Conservation (phyloP, 2,797 vertebrate species). For the Nothura maculosa region DNA sequence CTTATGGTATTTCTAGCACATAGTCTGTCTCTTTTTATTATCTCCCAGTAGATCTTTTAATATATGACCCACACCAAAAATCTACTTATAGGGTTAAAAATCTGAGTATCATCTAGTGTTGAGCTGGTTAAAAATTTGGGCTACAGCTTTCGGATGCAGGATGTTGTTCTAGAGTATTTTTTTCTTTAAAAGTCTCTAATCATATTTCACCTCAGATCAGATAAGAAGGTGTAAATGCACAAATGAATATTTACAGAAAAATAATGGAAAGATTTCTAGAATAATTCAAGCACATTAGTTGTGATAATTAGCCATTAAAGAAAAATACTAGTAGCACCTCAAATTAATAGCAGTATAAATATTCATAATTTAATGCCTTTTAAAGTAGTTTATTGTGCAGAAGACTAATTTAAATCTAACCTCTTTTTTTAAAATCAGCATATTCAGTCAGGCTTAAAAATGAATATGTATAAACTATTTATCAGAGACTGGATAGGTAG, state of each 20-base stretch:
- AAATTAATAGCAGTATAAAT: constrained; percentile 30
- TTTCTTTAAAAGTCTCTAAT: constrained; percentile 25
- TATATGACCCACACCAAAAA: constrained; percentile 17
- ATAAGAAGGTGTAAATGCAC: constrained; percentile 1
- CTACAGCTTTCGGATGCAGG: neutral
- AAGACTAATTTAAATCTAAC: constrained; percentile 44
- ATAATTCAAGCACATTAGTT: constrained; percentile 46
- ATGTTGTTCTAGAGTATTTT: neutral
- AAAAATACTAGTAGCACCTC: constrained; percentile 31
- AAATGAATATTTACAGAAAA: constrained; percentile 59
- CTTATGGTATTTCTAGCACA: constrained; percentile 44
- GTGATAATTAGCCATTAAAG: constrained; percentile 57
- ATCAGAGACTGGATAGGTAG: neutral
- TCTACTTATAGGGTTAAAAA: constrained; percentile 45
- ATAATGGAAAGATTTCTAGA: constrained; percentile 40
- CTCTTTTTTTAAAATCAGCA: constrained; percentile 20
- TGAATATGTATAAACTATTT: constrained; percentile 5
- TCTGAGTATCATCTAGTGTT: neutral
- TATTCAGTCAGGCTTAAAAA: constrained; percentile 45
- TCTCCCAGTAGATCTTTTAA: constrained; percentile 45
- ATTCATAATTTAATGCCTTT: constrained; percentile 44
- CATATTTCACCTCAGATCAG: neutral
- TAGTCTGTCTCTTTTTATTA: constrained; percentile 30
- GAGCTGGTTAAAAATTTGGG: constrained; percentile 13
- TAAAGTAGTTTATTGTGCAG: constrained; percentile 22